Conservation (phyloP, 2,888 invertebrate species). For the Teinopalpus imperialis region DNA sequence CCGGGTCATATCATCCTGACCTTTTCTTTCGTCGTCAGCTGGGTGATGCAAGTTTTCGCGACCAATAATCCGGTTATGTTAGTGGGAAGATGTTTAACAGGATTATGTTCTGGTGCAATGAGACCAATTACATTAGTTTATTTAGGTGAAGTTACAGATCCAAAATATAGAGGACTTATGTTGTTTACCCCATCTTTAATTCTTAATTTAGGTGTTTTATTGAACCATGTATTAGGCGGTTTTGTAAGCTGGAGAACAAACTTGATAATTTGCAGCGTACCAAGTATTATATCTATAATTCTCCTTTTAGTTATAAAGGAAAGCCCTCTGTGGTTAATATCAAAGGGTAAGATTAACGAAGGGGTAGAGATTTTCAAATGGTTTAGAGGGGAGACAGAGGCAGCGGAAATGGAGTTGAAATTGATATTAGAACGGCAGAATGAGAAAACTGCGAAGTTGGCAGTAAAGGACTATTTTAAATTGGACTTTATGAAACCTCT, state of each 20-base stretch:
- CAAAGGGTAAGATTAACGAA: slow-evolving; percentile 44
- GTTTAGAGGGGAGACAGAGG: slow-evolving; percentile 46
- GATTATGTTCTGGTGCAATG: slow-evolving; percentile 43
- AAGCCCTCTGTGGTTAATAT: slow-evolving; percentile 55
- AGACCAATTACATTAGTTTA: slow-evolving; percentile 48
- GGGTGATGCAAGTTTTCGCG: slow-evolving; percentile 45
- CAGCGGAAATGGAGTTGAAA: slow-evolving; percentile 44
- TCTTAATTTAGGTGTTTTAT: slow-evolving; percentile 40
- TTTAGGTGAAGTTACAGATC: slow-evolving; percentile 50
- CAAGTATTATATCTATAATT: slow-evolving; percentile 39
- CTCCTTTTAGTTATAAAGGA: slow-evolving; percentile 46
- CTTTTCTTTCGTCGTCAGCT: slow-evolving; percentile 45
- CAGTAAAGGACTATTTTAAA: slow-evolving; percentile 35
- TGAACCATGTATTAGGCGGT: slow-evolving; percentile 44
- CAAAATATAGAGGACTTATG: slow-evolving; percentile 46
- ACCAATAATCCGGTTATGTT: slow-evolving; percentile 39
- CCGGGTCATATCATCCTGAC: slow-evolving; percentile 42
- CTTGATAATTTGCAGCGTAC: slow-evolving; percentile 40
- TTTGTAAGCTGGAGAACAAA: slow-evolving; percentile 44
- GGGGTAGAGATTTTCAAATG: slow-evolving; percentile 43
- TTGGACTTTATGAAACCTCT: slow-evolving; percentile 43
- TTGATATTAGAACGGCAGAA: slow-evolving; percentile 39
- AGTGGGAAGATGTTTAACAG: slow-evolving; percentile 47
- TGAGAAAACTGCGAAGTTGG: slow-evolving; percentile 30
- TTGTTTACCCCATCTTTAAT: slow-evolving; percentile 42